These are phyloP conservation scores for Lacanobia oleracea DNA, from an alignment of 2,888 invertebrate species.

Conservation along the genomic window DNA sequence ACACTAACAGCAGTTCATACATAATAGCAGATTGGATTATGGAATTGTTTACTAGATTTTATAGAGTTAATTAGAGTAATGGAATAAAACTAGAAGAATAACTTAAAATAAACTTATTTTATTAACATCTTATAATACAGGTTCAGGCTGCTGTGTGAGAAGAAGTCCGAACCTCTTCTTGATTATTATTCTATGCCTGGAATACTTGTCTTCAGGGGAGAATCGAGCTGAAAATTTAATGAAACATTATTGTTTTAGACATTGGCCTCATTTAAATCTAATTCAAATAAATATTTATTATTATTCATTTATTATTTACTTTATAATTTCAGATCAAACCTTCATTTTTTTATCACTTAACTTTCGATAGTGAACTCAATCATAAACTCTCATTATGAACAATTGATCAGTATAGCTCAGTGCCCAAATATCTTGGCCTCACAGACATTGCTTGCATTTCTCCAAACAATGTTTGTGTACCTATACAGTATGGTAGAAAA, in stretches of 20 bases:
- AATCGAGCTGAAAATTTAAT: slow-evolving; percentile 94
- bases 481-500: too few relatives aligned
- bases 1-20: too few relatives aligned
- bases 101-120: slow-evolving; percentile 50
- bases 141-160: slow-evolving; percentile 95
- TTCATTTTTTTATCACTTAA: not conserved
- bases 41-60: too few relatives aligned
- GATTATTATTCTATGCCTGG: slow-evolving; percentile 95
- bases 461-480: too few relatives aligned
- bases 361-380: too few relatives aligned
- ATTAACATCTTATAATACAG: slow-evolving; percentile 77
- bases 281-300: too few relatives aligned
- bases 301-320: too few relatives aligned
- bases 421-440: not conserved
- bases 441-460: not conserved
- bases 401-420: not conserved
- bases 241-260: not conserved
- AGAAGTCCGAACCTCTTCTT: slow-evolving; percentile 97
- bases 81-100: slow-evolving; percentile 28
- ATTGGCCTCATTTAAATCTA: too few relatives aligned
- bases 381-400: too few relatives aligned
- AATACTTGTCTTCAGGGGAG: slow-evolving; percentile 98
- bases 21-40: too few relatives aligned
- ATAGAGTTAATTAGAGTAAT: not conserved
- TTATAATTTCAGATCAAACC: not conserved